phyloP scores from a whole-genome alignment of 2,113 vertebrate species.

The Buteo buteo region DNA sequence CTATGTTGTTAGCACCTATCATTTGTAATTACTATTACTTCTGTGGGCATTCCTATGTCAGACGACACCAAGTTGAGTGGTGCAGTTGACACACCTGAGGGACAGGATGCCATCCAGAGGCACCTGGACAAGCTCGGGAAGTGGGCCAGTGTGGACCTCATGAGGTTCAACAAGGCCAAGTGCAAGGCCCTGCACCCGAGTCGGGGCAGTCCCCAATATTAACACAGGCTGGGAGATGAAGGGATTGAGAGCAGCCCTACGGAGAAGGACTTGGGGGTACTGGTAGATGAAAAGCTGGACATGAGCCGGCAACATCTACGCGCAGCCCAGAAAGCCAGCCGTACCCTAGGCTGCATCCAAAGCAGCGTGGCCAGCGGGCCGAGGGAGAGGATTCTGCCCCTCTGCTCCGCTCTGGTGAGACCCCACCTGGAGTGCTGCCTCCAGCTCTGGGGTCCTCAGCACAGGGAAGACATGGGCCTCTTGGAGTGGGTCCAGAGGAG shows the following conservation, averaged over 20 bases:
- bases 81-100: neutral
- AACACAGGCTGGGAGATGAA: neutral
- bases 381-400: neutral
- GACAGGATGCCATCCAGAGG: neutral
- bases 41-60: neutral
- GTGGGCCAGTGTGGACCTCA: neutral
- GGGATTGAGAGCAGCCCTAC: neutral
- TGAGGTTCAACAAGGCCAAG: neutral
- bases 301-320: neutral
- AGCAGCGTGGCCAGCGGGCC: neutral
- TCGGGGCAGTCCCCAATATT: neutral
- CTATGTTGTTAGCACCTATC: neutral
- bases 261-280: rapidly evolving
- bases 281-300: neutral
- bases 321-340: neutral
- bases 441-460: neutral
- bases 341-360: neutral
- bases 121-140: neutral
- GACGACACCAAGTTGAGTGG: neutral
- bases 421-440: neutral
- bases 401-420: neutral
- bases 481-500: neutral
- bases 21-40: neutral
- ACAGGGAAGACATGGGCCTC: neutral
- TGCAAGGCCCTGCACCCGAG: too few species aligned